phyloP scores from a whole-genome alignment of 2,113 vertebrate genomes.

The Petrocephalus microphthalmus region DNA sequence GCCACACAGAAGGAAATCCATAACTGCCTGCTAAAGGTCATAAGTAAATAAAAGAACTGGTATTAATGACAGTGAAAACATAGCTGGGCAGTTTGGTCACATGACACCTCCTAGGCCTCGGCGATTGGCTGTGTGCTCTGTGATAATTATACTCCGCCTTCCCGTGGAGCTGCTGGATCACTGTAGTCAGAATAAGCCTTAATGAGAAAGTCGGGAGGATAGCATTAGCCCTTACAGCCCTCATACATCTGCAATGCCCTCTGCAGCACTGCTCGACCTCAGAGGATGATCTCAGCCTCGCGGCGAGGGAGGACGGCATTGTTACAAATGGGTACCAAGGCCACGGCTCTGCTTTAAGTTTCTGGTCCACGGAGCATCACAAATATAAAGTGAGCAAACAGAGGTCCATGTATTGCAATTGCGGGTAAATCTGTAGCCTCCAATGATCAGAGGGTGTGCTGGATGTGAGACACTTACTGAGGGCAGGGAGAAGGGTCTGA shows the following conservation, averaged over 20 bases:
- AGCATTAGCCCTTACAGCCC: not conserved
- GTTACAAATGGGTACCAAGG: not conserved
- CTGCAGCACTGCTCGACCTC: not conserved
- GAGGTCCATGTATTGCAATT: not conserved
- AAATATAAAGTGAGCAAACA: constrained; percentile 2
- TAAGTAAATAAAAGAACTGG: not conserved
- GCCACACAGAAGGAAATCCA: not conserved
- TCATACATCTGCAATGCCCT: not conserved
- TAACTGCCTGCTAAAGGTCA: not conserved
- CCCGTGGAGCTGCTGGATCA: not conserved
- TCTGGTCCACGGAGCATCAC: constrained; percentile 1
- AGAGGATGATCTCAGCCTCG: not conserved
- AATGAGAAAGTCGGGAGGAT: not conserved
- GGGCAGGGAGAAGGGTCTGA: not conserved
- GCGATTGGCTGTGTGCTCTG: not conserved
- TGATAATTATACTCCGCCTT: not conserved
- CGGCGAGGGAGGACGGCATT: not conserved
- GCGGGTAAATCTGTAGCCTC: not conserved
- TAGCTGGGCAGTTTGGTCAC: not conserved
- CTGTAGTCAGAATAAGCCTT: not conserved
- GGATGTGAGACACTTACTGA: not conserved
- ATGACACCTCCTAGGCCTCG: not conserved
- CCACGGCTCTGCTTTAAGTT: not conserved
- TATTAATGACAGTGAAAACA: not conserved
- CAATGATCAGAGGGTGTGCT: not conserved